Evolutionary conservation across 2,797 vertebrate genomes (phyloP).

Genomic region (Sandelia bainsii): DNA sequence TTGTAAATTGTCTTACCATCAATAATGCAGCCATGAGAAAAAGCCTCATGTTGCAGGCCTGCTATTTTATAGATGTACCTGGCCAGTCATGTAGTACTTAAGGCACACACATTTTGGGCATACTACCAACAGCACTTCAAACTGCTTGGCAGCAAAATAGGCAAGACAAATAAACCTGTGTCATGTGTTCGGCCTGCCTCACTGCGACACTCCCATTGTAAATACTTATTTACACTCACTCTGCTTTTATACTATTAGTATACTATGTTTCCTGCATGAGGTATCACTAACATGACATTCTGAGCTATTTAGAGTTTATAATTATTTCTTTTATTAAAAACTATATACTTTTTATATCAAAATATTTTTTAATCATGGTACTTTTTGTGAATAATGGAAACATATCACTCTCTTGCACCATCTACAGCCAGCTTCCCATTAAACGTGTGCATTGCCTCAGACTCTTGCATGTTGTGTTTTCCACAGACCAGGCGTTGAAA

Average conservation of each 20-base stretch:
- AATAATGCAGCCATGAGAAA: constrained; percentile 71
- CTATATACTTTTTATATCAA: constrained; percentile 29
- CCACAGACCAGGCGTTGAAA: constrained; percentile 11
- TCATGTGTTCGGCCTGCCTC: constrained; percentile 67
- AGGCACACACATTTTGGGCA: constrained; percentile 39
- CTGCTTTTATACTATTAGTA: constrained; percentile 39
- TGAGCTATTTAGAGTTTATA: constrained; percentile 37
- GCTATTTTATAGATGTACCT: constrained; percentile 18
- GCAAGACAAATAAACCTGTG: constrained; percentile 65
- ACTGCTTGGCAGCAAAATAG: constrained; percentile 49
- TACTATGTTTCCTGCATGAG: constrained; percentile 45
- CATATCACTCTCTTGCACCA: constrained; percentile 59
- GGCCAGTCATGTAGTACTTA: constrained; percentile 10
- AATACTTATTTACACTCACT: constrained; percentile 68
- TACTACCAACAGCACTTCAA: constrained; percentile 48
- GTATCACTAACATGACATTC: constrained; percentile 55
- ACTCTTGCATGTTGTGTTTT: constrained; percentile 6
- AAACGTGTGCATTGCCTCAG: constrained; percentile 26
- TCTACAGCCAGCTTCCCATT: constrained; percentile 44
- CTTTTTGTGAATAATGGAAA: constrained; percentile 65
- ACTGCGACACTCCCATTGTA: constrained; percentile 79
- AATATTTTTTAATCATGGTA: constrained; percentile 64
- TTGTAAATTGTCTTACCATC: constrained; percentile 66
- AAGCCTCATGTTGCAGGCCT: constrained; percentile 60
- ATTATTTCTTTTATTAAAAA: constrained; percentile 26